Base-by-base conservation (phyloP, 2,888 invertebrate genomes). In the Cryptops parisi region DNA sequence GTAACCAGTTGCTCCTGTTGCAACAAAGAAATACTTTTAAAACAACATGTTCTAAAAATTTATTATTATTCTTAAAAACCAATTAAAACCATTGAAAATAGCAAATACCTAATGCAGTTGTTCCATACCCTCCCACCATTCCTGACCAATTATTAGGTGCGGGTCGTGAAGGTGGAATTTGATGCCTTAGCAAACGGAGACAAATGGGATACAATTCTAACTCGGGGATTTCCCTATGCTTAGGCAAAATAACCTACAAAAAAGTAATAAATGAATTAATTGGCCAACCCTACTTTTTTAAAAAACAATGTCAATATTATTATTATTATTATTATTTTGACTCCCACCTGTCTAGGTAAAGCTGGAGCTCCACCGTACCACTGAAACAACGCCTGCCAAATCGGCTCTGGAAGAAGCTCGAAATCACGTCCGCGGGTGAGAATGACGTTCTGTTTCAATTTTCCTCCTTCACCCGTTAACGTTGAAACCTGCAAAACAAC, bases 391-490 rank as follows among this genome's bases (percentile, higher is more conserved):
- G 88, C 88, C 58, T 84, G 79, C 90, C 90, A 91, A 59, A 90
- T 72, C 44, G 84, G 80, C 64, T 87, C 87, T 1, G 89, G 88
- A 48, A 90, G 76, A 46, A 89, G 72, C 71, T 86, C 84, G 72
- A 87, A 91, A 74, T 91, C 89, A 55, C 82, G 74, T 60, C 80
- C 81, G 65, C 84, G 80, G n/a, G 78, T 77, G 54, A 88, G 71
- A 39, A 82, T 78, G 24, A 78, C 75, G 68, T 83, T 82, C n/a
- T 56, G 47, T 58, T 82, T 82, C 57, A 91, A 72, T 63, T 82
- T 78, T 0, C 89, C 89, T 58, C 89, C 90, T 73, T 91, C 91
- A 51, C 86, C 86, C 2, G 90, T 91, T 58, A 90, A 71, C 1
- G 84, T 81, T 43, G 78, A 75, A 21, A 81, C 78, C 72, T 75